Evolutionary conservation across 2,113 vertebrate genomes (phyloP).

Genomic region (Bolborhynchus lineola): DNA sequence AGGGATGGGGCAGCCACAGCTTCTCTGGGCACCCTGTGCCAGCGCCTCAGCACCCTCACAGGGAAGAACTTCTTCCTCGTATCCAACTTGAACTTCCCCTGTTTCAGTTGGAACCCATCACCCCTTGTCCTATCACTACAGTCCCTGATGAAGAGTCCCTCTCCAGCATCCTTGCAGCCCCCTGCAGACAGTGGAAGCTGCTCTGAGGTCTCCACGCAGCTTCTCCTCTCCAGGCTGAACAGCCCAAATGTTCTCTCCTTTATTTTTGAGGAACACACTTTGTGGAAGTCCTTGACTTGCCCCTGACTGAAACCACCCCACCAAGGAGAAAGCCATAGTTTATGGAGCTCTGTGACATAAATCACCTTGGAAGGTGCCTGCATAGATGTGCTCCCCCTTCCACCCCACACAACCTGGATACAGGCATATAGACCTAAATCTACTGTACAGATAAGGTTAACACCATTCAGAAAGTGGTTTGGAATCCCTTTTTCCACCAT

Average conservation of each 20-base stretch:
- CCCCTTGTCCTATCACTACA: too few species aligned
- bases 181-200: neutral
- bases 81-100: too few species aligned
- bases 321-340: rapidly evolving
- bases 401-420: neutral
- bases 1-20: too few species aligned
- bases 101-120: too few species aligned
- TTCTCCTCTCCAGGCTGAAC: neutral
- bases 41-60: too few species aligned
- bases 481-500: neutral
- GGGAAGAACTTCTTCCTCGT: too few species aligned
- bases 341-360: neutral
- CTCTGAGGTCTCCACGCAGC: neutral
- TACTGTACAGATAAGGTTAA: neutral
- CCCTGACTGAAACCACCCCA: neutral
- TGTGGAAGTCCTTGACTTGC: neutral
- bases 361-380: neutral
- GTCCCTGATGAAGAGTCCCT: too few species aligned
- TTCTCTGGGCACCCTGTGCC: too few species aligned
- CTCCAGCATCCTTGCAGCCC: neutral
- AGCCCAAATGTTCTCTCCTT: neutral
- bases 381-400: neutral
- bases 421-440: neutral
- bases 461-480: neutral
- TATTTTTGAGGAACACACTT: neutral